Conservation (phyloP, 2,113 vertebrate species). For the Riparia riparia region DNA sequence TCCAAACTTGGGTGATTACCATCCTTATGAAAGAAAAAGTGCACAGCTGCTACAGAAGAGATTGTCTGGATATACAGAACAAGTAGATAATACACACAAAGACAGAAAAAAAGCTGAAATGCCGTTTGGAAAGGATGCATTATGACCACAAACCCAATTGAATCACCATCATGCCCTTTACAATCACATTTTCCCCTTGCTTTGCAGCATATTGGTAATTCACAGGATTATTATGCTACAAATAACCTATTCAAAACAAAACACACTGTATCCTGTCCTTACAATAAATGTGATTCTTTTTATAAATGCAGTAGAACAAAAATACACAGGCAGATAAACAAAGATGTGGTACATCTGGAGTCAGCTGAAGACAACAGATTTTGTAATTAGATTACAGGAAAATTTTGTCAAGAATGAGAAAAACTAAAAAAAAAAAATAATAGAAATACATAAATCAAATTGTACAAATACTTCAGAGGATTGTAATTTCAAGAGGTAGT, state of each 20-base stretch:
- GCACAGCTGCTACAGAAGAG: not conserved
- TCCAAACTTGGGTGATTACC: not conserved
- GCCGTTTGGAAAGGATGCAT: not conserved
- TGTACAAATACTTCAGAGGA: not conserved
- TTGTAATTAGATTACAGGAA: not conserved
- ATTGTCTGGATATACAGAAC: not conserved
- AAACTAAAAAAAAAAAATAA: not conserved
- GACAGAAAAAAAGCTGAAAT: constrained; percentile 46
- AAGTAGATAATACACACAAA: constrained; percentile 32
- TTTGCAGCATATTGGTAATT: constrained; percentile 41
- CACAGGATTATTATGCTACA: constrained; percentile 34
- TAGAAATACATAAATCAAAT: not conserved
- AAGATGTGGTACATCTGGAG: not conserved
- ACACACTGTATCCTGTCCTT: not conserved
- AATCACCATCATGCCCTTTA: constrained; percentile 45
- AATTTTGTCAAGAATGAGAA: not conserved
- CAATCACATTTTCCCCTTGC: constrained; percentile 41
- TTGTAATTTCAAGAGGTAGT: not conserved
- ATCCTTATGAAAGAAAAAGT: not conserved
- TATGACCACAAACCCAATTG: constrained; percentile 37
- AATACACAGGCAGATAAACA: not conserved
- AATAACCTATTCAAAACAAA: constrained; percentile 52
- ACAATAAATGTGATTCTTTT: constrained; percentile 9
- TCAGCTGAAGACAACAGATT: not conserved
- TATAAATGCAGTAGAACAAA: constrained; percentile 3